A percentile compares a stretch with the other conserved stretches of the same genome.
Conservation (phyloP, 2,888 invertebrate species). For the Heliothis peltigera region DNA sequence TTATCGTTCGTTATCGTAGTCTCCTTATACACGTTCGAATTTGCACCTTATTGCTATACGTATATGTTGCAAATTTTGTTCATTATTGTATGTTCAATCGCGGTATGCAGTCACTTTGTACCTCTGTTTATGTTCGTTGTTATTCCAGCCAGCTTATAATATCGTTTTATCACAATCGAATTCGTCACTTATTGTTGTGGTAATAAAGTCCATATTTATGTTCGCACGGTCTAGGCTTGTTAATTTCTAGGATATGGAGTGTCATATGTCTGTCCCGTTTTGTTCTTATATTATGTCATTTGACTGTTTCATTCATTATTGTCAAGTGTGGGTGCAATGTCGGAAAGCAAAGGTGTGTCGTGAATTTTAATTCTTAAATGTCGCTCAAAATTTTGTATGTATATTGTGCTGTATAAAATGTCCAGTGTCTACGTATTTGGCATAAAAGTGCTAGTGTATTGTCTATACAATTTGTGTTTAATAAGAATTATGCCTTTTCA, state of each 20-base stretch:
- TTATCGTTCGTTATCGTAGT: slow-evolving; percentile 45
- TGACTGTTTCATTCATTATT: slow-evolving; percentile 21
- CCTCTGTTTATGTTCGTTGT: slow-evolving; percentile 17
- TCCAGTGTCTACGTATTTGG: slow-evolving; percentile 11
- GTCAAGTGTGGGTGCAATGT: slow-evolving; percentile 46
- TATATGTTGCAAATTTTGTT: slow-evolving; percentile 14
- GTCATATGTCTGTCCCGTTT: slow-evolving; percentile 5
- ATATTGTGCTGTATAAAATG: slow-evolving; percentile 6
- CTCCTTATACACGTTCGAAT: slow-evolving; percentile 22
- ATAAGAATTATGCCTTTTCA: not conserved
- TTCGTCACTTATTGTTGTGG: slow-evolving; percentile 14
- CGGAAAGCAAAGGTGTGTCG: slow-evolving; percentile 51
- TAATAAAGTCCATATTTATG: slow-evolving; percentile 27
- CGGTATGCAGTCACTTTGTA: slow-evolving; percentile 10
- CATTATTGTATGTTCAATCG: slow-evolving; percentile 2
- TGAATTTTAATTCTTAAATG: slow-evolving; percentile 9
- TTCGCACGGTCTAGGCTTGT: slow-evolving; percentile 8
- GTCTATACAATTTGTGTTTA: slow-evolving; percentile 1
- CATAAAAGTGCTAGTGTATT: slow-evolving; percentile 4
- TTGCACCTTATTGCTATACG: slow-evolving; percentile 19
- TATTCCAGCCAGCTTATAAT: slow-evolving; percentile 23
- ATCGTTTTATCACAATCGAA: slow-evolving; percentile 1
- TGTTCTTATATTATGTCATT: not conserved
- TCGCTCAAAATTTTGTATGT: slow-evolving; percentile 8
- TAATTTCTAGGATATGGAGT: slow-evolving; percentile 11